Conservation (phyloP, 2,797 vertebrate species). For the Takifugu ocellatus region DNA sequence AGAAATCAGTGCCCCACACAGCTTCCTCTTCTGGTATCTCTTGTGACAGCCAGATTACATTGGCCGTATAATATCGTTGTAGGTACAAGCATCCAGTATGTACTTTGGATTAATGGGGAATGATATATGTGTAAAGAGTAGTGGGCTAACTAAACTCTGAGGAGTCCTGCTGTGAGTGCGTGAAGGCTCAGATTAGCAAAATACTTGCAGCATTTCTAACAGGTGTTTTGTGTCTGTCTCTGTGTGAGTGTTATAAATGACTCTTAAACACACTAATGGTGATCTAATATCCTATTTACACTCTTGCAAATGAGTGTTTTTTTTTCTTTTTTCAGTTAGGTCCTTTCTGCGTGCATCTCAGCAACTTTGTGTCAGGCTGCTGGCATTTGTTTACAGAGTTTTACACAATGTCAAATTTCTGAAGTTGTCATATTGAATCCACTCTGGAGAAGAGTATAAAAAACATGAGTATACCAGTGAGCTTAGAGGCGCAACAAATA, state of each 20-base stretch:
- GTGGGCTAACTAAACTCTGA: constrained; percentile 62
- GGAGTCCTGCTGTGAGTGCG: constrained; percentile 60
- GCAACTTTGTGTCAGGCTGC: constrained; percentile 33
- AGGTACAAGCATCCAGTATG: constrained; percentile 71
- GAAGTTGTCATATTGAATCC: constrained; percentile 55
- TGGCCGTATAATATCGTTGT: constrained; percentile 60
- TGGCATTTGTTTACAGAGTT: constrained; percentile 48
- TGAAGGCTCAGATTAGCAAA: constrained; percentile 63
- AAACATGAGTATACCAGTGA: constrained; percentile 40
- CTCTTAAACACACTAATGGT: constrained; percentile 47
- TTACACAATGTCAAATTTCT: constrained; percentile 63
- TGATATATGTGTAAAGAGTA: constrained; percentile 70
- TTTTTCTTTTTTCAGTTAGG: constrained; percentile 6
- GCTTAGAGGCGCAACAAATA: constrained; percentile 57
- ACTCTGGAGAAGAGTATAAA: constrained; percentile 49
- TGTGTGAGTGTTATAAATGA: constrained; percentile 31
- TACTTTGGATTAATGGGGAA: constrained; percentile 71
- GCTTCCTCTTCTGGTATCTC: constrained; percentile 51
- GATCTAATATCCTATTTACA: constrained; percentile 44
- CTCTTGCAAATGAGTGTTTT: constrained; percentile 10
- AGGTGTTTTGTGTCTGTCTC: constrained; percentile 44
- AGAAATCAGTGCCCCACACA: constrained; percentile 41
- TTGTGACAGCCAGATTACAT: constrained; percentile 70
- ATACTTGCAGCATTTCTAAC: constrained; percentile 56
- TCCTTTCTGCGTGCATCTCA: neutral